phyloP scores from a whole-genome alignment of 2,888 invertebrate species.

The Nephrotoma flavescens region DNA sequence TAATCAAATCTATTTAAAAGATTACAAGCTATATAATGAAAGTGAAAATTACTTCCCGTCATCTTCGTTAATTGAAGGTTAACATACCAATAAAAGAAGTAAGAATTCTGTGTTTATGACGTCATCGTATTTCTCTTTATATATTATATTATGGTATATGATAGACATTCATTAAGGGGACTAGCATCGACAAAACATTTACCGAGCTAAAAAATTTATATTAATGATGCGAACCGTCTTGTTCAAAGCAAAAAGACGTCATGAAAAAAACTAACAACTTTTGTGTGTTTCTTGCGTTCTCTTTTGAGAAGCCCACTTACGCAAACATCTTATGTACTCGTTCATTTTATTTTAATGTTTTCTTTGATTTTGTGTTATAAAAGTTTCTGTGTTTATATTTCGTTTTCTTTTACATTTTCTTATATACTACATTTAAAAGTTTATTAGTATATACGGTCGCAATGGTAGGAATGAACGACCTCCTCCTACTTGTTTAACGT shows the following conservation, averaged over 20 bases:
- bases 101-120: not conserved
- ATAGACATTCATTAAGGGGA: not conserved
- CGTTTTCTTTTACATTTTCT: not conserved
- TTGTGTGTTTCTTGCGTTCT: not conserved
- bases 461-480: slow-evolving; percentile 19
- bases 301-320: slow-evolving; percentile 2
- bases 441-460: slow-evolving; percentile 8
- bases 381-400: not conserved
- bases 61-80: not conserved
- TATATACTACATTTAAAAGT: not conserved
- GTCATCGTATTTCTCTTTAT: not conserved
- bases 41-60: not conserved
- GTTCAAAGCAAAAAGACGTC: not conserved
- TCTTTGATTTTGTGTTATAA: not conserved
- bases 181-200: not conserved
- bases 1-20: not conserved
- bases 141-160: not conserved
- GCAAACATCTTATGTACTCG: not conserved
- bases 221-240: not conserved
- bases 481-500: slow-evolving; percentile 23
- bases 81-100: not conserved
- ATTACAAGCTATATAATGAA: not conserved
- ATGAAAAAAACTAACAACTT: not conserved
- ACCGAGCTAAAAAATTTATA: not conserved
- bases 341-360: not conserved